Conservation (phyloP, 53 echinoderm and acorn worm genomes). For the Temnopleurus reevesii region DNA sequence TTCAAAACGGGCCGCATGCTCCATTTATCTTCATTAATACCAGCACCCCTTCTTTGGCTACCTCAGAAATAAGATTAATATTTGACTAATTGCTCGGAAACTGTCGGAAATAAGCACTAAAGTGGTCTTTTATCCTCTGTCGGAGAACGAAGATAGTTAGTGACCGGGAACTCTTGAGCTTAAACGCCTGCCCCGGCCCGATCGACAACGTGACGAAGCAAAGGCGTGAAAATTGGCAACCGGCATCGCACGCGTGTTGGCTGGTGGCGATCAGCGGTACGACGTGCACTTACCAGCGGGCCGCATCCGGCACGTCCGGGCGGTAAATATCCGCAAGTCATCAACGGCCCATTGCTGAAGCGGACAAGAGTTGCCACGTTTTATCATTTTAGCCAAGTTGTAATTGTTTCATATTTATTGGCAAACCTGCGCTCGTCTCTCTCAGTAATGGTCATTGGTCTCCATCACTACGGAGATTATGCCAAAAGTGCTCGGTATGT, state of each 20-base stretch:
- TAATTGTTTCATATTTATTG: conserved; percentile 43
- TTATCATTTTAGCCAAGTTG: background rate
- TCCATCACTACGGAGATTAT: too few species aligned
- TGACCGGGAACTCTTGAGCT: background rate
- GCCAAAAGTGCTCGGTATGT: too few species aligned
- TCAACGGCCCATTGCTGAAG: background rate
- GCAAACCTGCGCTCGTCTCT: background rate
- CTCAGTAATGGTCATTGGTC: background rate
- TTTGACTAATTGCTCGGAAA: conserved; percentile 50
- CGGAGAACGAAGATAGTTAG: too few species aligned
- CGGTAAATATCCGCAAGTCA: conserved; percentile 44
- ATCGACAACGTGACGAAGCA: background rate
- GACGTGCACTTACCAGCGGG: background rate
- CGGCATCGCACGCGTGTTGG: conserved; percentile 22
- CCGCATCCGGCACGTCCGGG: conserved; percentile 17
- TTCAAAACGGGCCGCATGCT: background rate
- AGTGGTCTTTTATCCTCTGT: background rate
- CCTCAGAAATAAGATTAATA: background rate
- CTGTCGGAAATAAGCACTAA: conserved; percentile 19
- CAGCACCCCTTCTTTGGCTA: background rate
- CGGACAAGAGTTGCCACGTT: conserved; percentile 12
- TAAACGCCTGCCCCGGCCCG: background rate
- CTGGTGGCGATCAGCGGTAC: conserved; percentile 26
- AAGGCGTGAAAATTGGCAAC: conserved; percentile 40
- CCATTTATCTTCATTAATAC: background rate